Evolutionary conservation across 2,888 invertebrate genomes (phyloP), one percentile per base, ranked within the genome.

Genomic region (Dolichomitus sp.): DNA sequence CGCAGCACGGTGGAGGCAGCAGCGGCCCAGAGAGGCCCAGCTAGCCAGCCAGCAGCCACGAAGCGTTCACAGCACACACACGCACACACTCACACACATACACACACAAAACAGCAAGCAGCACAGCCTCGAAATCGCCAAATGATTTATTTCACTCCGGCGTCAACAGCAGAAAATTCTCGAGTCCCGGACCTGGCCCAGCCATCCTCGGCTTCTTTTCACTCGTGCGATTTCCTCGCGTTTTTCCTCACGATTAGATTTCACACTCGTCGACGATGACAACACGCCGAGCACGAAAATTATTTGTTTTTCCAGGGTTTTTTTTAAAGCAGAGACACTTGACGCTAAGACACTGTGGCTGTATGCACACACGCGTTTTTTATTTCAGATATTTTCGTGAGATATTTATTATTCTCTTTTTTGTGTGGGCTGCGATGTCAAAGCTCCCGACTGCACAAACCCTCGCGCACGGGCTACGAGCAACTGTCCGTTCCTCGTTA

Each of bases 401-500:
- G n/a, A 50, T 65, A 9, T 72, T 11, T 63, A 69, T 12, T 48
- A n/a, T 48, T 17, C 54, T 30, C 19, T 68, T 57, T 27, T n/a
- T 14, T 14, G 48, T 0, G 19, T 12, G 50, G 75, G 72, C 76
- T 68, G 63, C 68, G 74, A 69, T 45, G 65, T 76, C 77, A 77
- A 63, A 87, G 81, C 33, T 33, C 33, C 7, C 33, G 76, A 84
- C 84, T 84, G 82, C 86, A 80, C 86, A 86, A 80, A 86, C 80
- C 85, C 81, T 86, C 89, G 88, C 89, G 87, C 88, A 88, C 89
- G 87, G 87, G 81, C 88, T 82, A 88, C 88, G 88, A 87, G 65
- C 63, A 68, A 76, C 76, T 77, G 75, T 75, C 70, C 77, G 81
- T 54, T n/a, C 48, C 77, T 50, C 50, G 70, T 78, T 77, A 68